phyloP scores from a whole-genome alignment of 2,113 vertebrate genomes.

The Euleptes europaea region DNA sequence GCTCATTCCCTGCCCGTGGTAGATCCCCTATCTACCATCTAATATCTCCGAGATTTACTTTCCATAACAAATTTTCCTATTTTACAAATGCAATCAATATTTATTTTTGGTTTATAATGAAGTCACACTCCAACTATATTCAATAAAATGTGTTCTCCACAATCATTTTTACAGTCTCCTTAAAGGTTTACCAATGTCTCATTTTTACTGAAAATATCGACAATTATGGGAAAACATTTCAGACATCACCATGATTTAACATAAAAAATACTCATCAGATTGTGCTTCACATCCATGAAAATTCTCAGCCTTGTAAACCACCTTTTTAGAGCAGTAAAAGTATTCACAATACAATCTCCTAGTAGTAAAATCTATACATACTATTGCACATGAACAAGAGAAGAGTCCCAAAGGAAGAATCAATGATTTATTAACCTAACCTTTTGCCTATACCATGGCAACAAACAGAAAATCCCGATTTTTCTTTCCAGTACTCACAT shows the following conservation, averaged over 20 bases:
- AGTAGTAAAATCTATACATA: conserved; percentile 74
- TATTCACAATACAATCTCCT: conserved; percentile 76
- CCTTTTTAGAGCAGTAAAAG: conserved; percentile 73
- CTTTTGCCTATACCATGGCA: conserved; percentile 71
- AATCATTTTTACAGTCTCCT: conserved; percentile 66
- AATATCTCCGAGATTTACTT: not conserved
- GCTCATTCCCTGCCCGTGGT: not conserved
- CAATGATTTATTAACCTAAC: conserved; percentile 66
- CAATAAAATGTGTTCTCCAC: conserved; percentile 53
- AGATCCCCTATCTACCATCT: not conserved
- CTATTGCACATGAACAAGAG: conserved; percentile 77
- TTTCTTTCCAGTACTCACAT: conserved; percentile 56
- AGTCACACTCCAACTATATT: conserved; percentile 64
- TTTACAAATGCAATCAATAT: conserved; percentile 62
- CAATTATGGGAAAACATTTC: conserved; percentile 70
- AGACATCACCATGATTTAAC: conserved; percentile 79
- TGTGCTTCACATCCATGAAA: conserved; percentile 81
- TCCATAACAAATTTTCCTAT: conserved; percentile 38
- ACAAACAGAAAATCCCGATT: conserved; percentile 52
- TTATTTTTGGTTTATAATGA: conserved; percentile 64
- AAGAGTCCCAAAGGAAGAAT: conserved; percentile 63
- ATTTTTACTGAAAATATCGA: conserved; percentile 64
- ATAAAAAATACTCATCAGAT: conserved; percentile 78
- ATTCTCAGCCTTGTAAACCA: conserved; percentile 75
- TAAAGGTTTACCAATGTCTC: conserved; percentile 56